phyloP scores from a whole-genome alignment of 2,888 invertebrate species.

The Zelleria hepariella region DNA sequence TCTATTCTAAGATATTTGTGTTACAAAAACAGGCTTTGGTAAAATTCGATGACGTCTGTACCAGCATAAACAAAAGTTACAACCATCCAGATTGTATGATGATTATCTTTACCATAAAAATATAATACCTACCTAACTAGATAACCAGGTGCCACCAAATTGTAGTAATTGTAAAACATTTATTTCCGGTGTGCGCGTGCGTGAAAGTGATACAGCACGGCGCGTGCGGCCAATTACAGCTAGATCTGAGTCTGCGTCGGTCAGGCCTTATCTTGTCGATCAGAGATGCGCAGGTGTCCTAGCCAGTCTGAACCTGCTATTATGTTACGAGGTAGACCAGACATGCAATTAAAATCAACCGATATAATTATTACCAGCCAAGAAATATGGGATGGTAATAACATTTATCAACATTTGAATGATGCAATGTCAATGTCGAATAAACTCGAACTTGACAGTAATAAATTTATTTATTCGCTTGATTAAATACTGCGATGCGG shows the following conservation, averaged over 20 bases:
- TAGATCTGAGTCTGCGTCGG: not conserved
- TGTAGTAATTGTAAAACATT: not conserved
- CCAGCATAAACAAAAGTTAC: no score
- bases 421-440: not conserved
- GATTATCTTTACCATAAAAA: not conserved
- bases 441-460: not conserved
- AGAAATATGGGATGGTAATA: not conserved
- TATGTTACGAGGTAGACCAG: not conserved
- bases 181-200: not conserved
- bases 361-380: not conserved
- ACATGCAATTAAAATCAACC: not conserved
- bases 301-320: not conserved
- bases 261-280: not conserved
- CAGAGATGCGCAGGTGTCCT: not conserved
- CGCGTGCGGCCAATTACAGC: constrained; percentile 1
- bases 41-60: no score
- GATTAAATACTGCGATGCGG: not conserved
- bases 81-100: no score
- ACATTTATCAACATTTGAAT: not conserved
- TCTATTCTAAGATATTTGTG: no score
- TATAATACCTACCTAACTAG: not conserved
- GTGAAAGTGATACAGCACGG: not conserved
- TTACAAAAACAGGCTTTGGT: no score
- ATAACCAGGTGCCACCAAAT: not conserved
- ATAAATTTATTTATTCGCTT: not conserved